Base-by-base conservation (phyloP, 1,140 invertebrate genomes). In the Ips nitidus region DNA sequence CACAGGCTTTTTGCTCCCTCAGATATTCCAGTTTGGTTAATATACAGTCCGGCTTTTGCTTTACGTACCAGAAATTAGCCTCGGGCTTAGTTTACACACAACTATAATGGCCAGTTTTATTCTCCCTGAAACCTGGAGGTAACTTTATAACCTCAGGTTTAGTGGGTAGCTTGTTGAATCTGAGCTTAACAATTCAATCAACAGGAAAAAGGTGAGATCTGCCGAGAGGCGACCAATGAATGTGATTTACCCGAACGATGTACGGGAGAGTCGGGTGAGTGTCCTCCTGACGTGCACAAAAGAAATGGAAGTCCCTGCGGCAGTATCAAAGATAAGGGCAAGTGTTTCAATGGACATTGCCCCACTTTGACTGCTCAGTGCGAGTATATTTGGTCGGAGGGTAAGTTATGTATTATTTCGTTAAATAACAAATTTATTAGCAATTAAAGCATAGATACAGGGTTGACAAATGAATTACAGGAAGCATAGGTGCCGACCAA, bases 191-290 rank as follows among this genome's bases (percentile, higher is more conserved):
- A 22, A 22, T 22, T 22, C 22, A 22, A 22, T 22, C 22, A 0
- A 36, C 86, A 89, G 61, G 82, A 88, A 1, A 84, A 85, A 41
- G 94, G 93, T 39, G 86, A 89, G 38, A 80, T 93, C 5, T 98
- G 97, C 81, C 87, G 96, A 1, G 88, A 91, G 37, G 85, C 92
- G 1, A 86, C 86, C 55, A 96, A 94, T 79, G 95, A 98, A 79
- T 98, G 97, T 81, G 97, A 98, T 83, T 83, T 98, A 8, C 92
- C 95, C 39, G 97, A 98, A 80, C 88, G 89, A 41, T 98, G 97
- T 80, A 88, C 91, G 56, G 97, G 97, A 1, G 85, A 90, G 6
- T 87, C 85, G 52, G 95, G 94, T 0, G 85, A 94, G 69, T 98
- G 96, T 83, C 95, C 96, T 0, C 71, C 80, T 2, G 94, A 98